Conservation (phyloP, 2,113 vertebrate genomes). For the Chloroceryle aenea region DNA sequence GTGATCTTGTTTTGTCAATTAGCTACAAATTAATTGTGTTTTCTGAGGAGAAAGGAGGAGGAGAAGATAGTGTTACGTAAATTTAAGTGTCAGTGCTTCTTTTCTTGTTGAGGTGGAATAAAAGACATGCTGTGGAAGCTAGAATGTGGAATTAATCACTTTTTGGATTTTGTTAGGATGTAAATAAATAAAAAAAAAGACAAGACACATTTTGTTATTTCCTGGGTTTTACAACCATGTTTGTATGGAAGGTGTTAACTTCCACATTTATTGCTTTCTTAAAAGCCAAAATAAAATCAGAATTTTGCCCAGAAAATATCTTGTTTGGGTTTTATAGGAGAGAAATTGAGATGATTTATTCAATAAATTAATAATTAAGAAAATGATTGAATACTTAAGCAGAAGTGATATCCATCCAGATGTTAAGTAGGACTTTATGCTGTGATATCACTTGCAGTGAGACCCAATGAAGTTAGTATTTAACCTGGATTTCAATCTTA, state of each 20-base stretch:
- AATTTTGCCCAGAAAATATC: background rate
- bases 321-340: background rate
- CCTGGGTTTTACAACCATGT: background rate
- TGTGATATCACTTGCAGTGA: background rate
- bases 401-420: background rate
- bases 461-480: background rate
- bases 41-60: background rate
- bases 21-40: background rate
- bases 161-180: background rate
- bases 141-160: background rate
- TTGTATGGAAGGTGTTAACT: background rate
- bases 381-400: background rate
- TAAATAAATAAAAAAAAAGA: background rate
- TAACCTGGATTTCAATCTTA: slow-evolving; percentile 20
- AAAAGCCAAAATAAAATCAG: background rate
- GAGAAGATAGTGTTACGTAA: background rate
- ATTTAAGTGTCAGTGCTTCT: background rate
- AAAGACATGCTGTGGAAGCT: background rate
- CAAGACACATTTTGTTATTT: background rate
- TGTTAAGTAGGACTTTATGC: background rate
- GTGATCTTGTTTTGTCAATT: background rate
- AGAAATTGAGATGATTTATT: background rate
- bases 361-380: background rate
- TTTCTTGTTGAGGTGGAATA: background rate
- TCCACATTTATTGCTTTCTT: background rate